phyloP scores from a whole-genome alignment of 2,113 vertebrate species.

The Urocitellus parryii region DNA sequence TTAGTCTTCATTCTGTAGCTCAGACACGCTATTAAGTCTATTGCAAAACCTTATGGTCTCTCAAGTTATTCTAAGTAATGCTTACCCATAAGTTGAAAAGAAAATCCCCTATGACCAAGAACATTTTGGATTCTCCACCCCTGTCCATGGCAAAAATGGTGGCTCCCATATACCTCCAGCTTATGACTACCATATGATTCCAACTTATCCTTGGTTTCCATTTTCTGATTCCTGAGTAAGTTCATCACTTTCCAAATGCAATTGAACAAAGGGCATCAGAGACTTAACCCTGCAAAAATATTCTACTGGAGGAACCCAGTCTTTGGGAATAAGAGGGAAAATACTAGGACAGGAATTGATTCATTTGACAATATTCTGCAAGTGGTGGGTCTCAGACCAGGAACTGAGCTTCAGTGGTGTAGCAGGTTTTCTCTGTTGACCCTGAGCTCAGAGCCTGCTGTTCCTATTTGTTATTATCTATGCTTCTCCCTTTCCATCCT shows the following conservation, averaged over 20 bases:
- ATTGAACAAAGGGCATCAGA: neutral
- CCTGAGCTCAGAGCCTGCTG: neutral
- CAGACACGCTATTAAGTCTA: neutral
- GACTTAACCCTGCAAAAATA: neutral
- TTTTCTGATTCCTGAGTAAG: neutral
- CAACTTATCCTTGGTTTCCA: neutral
- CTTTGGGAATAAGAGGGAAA: neutral
- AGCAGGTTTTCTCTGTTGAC: neutral
- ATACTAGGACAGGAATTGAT: neutral
- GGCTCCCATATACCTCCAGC: neutral
- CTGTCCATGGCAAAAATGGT: neutral
- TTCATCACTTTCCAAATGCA: neutral
- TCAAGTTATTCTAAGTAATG: neutral
- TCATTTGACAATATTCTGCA: neutral
- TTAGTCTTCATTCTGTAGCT: conserved; percentile 32
- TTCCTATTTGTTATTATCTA: neutral
- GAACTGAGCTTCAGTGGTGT: rapidly evolving
- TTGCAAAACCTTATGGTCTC: neutral
- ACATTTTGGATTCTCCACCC: neutral
- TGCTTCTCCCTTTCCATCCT: neutral
- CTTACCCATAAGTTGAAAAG: neutral
- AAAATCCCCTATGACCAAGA: neutral
- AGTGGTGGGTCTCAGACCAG: rapidly evolving
- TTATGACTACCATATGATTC: neutral
- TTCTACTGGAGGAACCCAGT: neutral